phyloP scores from a whole-genome alignment of 23 tunicate species.

The Oikopleura vanhoeffeni region DNA sequence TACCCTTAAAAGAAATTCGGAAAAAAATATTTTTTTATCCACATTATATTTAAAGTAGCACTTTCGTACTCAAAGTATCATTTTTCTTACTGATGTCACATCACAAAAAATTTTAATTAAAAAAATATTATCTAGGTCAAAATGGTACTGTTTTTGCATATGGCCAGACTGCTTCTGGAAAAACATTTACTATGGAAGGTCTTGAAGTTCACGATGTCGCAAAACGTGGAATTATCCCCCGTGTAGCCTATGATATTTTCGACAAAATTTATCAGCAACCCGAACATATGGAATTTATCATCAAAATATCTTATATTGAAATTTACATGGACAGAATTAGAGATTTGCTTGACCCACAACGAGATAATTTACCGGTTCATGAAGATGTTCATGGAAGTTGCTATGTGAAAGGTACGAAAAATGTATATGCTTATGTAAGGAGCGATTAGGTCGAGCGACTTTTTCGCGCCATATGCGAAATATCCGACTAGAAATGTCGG shows the following conservation, averaged over 20 bases:
- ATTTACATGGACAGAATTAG: not conserved
- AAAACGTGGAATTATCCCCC: not conserved
- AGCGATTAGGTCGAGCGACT: too few species aligned
- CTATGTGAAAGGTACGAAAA: not conserved
- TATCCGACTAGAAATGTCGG: too few species aligned
- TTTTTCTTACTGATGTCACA: too few species aligned
- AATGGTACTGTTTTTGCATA: constrained; percentile 13
- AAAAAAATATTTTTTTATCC: too few species aligned
- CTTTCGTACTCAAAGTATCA: too few species aligned
- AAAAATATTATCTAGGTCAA: not conserved
- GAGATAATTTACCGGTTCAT: constrained; percentile 8
- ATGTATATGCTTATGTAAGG: too few species aligned
- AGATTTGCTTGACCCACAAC: not conserved
- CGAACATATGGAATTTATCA: not conserved
- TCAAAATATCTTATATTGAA: constrained; percentile 13
- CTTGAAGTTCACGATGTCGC: not conserved
- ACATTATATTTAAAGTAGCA: too few species aligned
- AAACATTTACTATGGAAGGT: constrained; percentile 8
- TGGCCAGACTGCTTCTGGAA: constrained; percentile 2
- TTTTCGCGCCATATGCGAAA: too few species aligned
- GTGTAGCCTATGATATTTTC: not conserved
- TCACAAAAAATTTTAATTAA: too few species aligned
- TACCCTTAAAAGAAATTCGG: too few species aligned
- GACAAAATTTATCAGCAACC: constrained; percentile 6
- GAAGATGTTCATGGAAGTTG: not conserved